Evolutionary conservation across 2,888 invertebrate species (phyloP), one percentile per base, ranked within the genome.

Genomic region (Cerceris ruficornis): DNA sequence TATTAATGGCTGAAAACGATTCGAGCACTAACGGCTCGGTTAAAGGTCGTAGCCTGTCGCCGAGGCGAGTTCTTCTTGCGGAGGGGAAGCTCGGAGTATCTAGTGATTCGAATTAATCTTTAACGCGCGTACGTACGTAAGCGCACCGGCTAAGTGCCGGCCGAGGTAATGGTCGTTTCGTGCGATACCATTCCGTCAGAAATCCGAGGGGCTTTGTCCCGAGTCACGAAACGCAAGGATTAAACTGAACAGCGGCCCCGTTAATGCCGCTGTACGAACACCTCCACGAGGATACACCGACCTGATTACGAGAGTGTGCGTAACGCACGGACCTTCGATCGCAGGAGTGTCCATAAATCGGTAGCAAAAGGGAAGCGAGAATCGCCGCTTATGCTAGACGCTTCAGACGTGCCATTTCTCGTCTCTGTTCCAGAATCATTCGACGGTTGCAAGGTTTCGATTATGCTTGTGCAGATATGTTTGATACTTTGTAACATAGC

Each of bases 191-290:
- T 91, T 91, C 90, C 87, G 89, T 90, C 91, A 91, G 91, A 91
- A 91, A 92, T 92, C 92, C 91, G 90, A 89, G 88, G 89, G 90
- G 91, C 91, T 92, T 92, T 92, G 91, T 91, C 87, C 90, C 88
- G 87, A 91, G 92, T 92, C 91, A 92, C 92, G 92, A 91, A 92
- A 91, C 89, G 90, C 88, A 88, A 90, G 91, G 91, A 91, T 92
- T 92, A 92, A 90, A 89, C 88, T 81, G 85, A 88, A 89, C 87
- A 88, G 86, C 88, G 88, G 81, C 78, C 69, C 85, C 84, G 89
- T 89, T 90, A 89, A 89, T 89, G 87, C 87, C 82, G 81, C 84
- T 87, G 85, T 89, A 84, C 82, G 88, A 84, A 86, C 83, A 81
- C 76, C 70, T 72, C 78, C 59, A 39, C 77, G 72, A 64, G 65